These are phyloP conservation scores for Paralichthys olivaceus DNA, from an alignment of 2,113 vertebrate genomes.

Conservation along the genomic window DNA sequence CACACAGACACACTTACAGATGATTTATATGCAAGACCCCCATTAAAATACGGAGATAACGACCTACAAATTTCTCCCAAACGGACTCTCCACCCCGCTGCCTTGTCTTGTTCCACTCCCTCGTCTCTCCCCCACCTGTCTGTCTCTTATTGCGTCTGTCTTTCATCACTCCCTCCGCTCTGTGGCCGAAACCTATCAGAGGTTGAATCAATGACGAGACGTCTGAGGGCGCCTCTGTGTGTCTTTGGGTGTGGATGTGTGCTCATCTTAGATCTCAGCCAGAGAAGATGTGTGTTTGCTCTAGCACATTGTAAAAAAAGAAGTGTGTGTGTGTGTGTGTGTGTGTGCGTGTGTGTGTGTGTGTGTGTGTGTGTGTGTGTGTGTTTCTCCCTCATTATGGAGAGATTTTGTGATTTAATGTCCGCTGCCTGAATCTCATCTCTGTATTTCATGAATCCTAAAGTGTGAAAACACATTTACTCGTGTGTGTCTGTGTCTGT, in stretches of 20 bases:
- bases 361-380: constrained; percentile 9
- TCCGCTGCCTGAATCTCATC: constrained; percentile 25
- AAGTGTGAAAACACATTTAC: constrained; percentile 43
- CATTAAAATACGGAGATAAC: constrained; percentile 66
- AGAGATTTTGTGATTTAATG: constrained; percentile 45
- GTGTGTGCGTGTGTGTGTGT: constrained; percentile 13
- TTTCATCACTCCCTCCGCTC: constrained; percentile 73
- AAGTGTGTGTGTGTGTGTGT: background rate
- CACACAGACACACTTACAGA: constrained; percentile 13
- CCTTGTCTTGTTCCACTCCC: constrained; percentile 48
- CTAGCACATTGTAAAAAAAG: constrained; percentile 3
- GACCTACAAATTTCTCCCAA: constrained; percentile 63
- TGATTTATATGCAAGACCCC: constrained; percentile 45
- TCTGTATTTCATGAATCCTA: constrained; percentile 46
- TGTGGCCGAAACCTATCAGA: constrained; percentile 64
- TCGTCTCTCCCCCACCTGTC: constrained; percentile 65
- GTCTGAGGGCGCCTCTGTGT: constrained; percentile 20
- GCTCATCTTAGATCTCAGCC: background rate
- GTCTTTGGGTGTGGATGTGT: constrained; percentile 22
- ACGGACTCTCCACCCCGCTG: constrained; percentile 58
- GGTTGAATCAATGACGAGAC: constrained; percentile 65
- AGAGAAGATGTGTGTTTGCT: background rate
- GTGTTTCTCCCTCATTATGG: constrained; percentile 47
- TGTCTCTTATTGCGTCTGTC: constrained; percentile 70
- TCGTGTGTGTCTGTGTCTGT: constrained; percentile 11